Evolutionary conservation across 2,888 invertebrate genomes (phyloP).

Genomic region (Nemotelus nigrinus): DNA sequence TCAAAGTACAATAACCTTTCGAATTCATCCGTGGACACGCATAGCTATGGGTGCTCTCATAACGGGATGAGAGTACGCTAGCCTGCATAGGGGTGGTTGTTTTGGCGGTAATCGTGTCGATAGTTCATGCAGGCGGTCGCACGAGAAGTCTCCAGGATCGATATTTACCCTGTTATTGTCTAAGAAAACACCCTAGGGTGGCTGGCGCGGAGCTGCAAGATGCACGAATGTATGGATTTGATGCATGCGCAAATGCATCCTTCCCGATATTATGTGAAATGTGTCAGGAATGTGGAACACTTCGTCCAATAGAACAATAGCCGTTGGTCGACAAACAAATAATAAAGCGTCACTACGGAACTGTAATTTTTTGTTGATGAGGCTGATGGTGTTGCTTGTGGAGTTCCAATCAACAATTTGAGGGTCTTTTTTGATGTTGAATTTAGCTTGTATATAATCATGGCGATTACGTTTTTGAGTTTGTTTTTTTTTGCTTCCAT

Average conservation of each 20-base stretch:
- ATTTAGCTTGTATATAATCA: too few species aligned
- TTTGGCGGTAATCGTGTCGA: background rate
- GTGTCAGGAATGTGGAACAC: conserved; percentile 29
- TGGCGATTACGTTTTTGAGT: too few species aligned
- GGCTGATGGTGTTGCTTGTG: too few species aligned
- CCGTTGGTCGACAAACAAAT: background rate
- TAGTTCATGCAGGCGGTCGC: background rate
- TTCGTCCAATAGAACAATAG: conserved; percentile 6
- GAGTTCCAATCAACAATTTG: too few species aligned
- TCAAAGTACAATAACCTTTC: conserved; percentile 39
- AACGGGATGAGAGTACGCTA: background rate
- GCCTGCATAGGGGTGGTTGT: conserved; percentile 2
- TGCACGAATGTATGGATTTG: conserved; percentile 11
- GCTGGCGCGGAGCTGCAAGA: background rate
- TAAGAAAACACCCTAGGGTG: background rate
- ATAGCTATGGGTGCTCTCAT: background rate
- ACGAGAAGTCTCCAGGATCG: conserved; percentile 17
- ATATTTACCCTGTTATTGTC: conserved; percentile 27
- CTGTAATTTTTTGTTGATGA: too few species aligned
- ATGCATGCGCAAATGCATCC: conserved; percentile 39
- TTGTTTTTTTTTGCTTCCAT: too few species aligned
- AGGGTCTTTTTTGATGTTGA: too few species aligned
- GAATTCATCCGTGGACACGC: background rate
- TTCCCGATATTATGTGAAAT: conserved; percentile 19
- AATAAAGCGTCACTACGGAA: too few species aligned